phyloP scores from a whole-genome alignment of 2,888 invertebrate species.

The Ditylenchus weischeri region DNA sequence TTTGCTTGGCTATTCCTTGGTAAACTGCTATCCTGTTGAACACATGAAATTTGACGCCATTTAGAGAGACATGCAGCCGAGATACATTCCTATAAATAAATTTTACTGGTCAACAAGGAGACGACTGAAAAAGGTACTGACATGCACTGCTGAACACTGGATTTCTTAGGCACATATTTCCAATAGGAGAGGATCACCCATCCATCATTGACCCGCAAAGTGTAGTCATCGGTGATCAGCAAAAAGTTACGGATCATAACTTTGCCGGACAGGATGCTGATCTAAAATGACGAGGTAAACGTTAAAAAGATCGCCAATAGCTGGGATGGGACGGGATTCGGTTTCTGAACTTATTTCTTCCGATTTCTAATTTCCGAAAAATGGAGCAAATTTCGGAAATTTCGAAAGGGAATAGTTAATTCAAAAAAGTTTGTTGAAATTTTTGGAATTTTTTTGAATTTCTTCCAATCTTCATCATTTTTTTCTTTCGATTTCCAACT shows the following conservation, averaged over 20 bases:
- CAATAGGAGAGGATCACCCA: conserved; percentile 97
- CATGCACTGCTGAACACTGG: conserved; percentile 71
- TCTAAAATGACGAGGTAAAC: neutral
- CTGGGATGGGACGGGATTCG: too few relatives aligned
- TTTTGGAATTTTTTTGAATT: too few relatives aligned
- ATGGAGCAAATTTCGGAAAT: too few relatives aligned
- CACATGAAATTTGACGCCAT: conserved; percentile 89
- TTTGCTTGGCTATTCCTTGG: conserved; percentile 31
- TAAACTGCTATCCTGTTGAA: conserved; percentile 73
- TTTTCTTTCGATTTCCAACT: too few relatives aligned
- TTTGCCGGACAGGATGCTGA: conserved; percentile 85
- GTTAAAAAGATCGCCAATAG: too few relatives aligned
- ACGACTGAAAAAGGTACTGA: conserved; percentile 9
- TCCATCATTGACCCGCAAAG: conserved; percentile 87
- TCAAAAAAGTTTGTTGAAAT: too few relatives aligned
- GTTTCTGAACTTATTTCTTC: too few relatives aligned
- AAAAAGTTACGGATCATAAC: conserved; percentile 93
- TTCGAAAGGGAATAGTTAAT: too few relatives aligned
- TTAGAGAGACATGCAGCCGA: conserved; percentile 63
- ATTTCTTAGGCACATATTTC: conserved; percentile 90
- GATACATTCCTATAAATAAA: conserved; percentile 69
- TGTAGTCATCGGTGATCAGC: conserved; percentile 88
- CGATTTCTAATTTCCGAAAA: too few relatives aligned
- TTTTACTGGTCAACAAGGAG: neutral
- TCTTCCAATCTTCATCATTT: too few relatives aligned